phyloP scores from a whole-genome alignment of 2,888 invertebrate genomes.

The Balanococcus diminutus region DNA sequence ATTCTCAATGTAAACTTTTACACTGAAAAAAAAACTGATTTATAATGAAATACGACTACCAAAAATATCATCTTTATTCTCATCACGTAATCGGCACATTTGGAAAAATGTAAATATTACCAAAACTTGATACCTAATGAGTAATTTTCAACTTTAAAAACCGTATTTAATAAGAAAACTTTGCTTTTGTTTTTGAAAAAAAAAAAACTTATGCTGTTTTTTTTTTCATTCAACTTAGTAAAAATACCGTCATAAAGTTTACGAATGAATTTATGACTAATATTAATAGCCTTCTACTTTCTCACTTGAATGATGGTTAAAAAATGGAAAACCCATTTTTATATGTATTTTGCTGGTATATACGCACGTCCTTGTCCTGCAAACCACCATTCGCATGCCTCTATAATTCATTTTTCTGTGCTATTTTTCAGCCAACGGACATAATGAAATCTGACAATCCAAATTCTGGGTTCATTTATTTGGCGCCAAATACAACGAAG shows the following conservation, averaged over 20 bases:
- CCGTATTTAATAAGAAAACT: slow-evolving; percentile 15
- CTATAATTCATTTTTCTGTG: not conserved
- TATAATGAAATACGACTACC: not conserved
- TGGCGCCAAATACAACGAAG: slow-evolving; percentile 2
- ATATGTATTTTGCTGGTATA: not conserved
- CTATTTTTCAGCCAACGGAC: not conserved
- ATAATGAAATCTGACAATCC: slow-evolving; percentile 5
- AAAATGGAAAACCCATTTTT: not conserved
- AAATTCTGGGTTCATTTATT: not conserved
- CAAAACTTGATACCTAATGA: slow-evolving; percentile 31
- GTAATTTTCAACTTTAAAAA: slow-evolving; percentile 29
- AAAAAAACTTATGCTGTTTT: not conserved
- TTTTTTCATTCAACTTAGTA: not conserved
- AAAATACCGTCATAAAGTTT: not conserved
- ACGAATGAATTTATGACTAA: slow-evolving; percentile 12
- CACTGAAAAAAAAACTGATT: not conserved
- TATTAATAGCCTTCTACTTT: not conserved
- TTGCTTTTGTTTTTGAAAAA: not conserved
- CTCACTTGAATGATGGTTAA: not conserved
- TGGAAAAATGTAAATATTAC: not conserved
- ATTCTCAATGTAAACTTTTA: not conserved
- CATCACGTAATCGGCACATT: not conserved
- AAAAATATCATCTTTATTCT: not conserved
- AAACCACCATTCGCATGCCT: not conserved
- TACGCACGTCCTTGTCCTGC: not conserved